These are phyloP conservation scores for Microctenopoma steveboyesi DNA, from an alignment of 2,797 vertebrate genomes.

Conservation along the genomic window DNA sequence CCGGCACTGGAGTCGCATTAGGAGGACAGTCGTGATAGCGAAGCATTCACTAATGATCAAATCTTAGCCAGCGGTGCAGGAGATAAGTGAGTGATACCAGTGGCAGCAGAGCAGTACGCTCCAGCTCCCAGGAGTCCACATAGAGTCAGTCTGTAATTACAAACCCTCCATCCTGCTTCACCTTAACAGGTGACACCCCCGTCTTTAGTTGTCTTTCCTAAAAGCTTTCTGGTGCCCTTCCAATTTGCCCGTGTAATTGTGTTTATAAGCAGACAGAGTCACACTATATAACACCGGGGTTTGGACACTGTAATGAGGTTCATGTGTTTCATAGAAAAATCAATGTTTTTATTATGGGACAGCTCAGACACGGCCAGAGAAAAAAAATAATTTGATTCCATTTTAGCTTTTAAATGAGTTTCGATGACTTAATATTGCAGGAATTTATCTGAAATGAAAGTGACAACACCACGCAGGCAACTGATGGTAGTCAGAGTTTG, in stretches of 20 bases:
- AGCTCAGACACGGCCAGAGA: slow-evolving; percentile 3
- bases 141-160: slow-evolving; percentile 67
- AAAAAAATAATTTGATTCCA: slow-evolving; percentile 34
- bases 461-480: slow-evolving; percentile 44
- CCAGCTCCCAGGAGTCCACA: slow-evolving; percentile 51
- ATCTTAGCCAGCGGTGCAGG: slow-evolving; percentile 54
- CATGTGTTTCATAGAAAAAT: slow-evolving; percentile 51
- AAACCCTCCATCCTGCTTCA: slow-evolving; percentile 50
- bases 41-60: slow-evolving; percentile 68
- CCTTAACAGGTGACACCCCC: slow-evolving; percentile 53
- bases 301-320: slow-evolving; percentile 28
- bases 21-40: slow-evolving; percentile 58
- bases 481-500: slow-evolving; percentile 44
- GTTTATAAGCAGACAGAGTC: slow-evolving; percentile 7
- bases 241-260: slow-evolving; percentile 32
- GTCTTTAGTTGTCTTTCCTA: slow-evolving; percentile 39
- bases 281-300: slow-evolving; percentile 3
- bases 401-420: slow-evolving; percentile 42
- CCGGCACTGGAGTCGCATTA: slow-evolving; percentile 41
- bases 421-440: slow-evolving; percentile 32
- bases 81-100: slow-evolving; percentile 70
- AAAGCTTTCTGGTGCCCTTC: slow-evolving; percentile 37
- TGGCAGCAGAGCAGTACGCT: slow-evolving; percentile 36
- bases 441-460: slow-evolving; percentile 44
- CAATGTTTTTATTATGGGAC: slow-evolving; percentile 34